Conservation (phyloP, 2,888 invertebrate species). For the Lumbricus terrestris region DNA sequence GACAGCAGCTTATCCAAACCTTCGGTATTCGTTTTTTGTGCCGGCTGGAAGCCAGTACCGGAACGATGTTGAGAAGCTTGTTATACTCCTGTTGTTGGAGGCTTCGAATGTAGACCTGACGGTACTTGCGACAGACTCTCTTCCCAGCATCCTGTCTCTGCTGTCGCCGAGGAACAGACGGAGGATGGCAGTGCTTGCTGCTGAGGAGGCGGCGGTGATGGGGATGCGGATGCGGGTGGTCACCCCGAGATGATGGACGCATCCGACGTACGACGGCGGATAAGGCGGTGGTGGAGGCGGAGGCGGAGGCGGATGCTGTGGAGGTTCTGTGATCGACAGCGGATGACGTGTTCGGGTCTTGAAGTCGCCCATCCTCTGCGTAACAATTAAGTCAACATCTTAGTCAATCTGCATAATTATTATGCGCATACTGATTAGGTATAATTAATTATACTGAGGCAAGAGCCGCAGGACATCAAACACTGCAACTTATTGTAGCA, state of each 20-base stretch:
- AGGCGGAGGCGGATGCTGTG: not conserved
- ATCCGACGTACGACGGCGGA: not conserved
- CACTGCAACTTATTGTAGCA: not conserved
- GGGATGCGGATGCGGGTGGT: not conserved
- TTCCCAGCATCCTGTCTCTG: not conserved
- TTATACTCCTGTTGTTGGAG: constrained; percentile 13
- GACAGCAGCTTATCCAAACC: not conserved
- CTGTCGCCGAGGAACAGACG: not conserved
- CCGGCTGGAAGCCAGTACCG: not conserved
- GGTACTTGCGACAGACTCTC: constrained; percentile 14
- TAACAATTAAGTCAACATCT: not conserved
- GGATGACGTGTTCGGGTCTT: not conserved
- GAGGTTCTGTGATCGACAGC: not conserved
- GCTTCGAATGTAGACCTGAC: constrained; percentile 12
- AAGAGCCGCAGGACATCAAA: not conserved
- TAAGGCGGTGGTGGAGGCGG: not conserved
- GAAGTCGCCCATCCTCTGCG: constrained; percentile 4
- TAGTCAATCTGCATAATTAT: not conserved
- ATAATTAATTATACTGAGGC: not conserved
- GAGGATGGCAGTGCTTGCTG: not conserved
- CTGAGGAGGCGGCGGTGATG: not conserved
- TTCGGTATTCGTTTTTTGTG: constrained; percentile 14
- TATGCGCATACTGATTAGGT: not conserved
- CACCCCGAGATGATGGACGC: not conserved
- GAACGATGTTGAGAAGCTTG: constrained; percentile 12